Percentiles rank a stretch among this genome's conserved stretches.
Evolutionary conservation across 1,140 invertebrate species (phyloP).

Genomic region (Amyelois transitella): DNA sequence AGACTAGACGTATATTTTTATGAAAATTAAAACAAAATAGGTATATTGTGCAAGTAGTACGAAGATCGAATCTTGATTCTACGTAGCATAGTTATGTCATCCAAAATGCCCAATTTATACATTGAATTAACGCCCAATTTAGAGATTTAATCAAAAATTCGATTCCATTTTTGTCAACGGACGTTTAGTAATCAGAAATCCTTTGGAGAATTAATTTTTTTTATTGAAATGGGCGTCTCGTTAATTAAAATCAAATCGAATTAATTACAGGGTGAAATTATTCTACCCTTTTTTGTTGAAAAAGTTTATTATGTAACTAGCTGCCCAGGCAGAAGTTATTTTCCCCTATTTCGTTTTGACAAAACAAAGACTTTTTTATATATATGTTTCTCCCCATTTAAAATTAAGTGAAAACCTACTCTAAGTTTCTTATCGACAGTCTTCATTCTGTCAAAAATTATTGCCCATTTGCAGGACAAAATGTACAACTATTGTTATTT

Average conservation of each 20-base stretch:
- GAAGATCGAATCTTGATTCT: too few relatives aligned
- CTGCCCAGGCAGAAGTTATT: neutral
- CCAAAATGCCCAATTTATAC: neutral
- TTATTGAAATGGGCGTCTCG: constrained; percentile 55
- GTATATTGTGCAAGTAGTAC: too few relatives aligned
- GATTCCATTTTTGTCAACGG: constrained; percentile 30
- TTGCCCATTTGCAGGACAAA: too few relatives aligned
- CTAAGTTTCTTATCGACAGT: too few relatives aligned
- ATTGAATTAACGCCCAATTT: neutral
- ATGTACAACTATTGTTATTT: too few relatives aligned
- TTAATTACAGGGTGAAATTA: constrained; percentile 56
- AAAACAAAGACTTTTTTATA: too few relatives aligned
- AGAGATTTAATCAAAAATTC: constrained; percentile 2
- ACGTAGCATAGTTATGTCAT: neutral
- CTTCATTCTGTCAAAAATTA: too few relatives aligned
- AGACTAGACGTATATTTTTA: too few relatives aligned
- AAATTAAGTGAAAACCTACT: too few relatives aligned
- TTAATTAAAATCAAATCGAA: constrained; percentile 70
- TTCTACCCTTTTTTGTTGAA: constrained; percentile 39
- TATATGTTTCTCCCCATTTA: too few relatives aligned
- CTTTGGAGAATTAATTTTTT: constrained; percentile 56
- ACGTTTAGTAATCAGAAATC: constrained; percentile 50
- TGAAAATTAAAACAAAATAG: too few relatives aligned
- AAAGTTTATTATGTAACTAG: constrained; percentile 30
- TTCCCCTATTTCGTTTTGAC: too few relatives aligned